Base-by-base conservation (phyloP, 1,140 invertebrate genomes). In the Tetraneura akinire region DNA sequence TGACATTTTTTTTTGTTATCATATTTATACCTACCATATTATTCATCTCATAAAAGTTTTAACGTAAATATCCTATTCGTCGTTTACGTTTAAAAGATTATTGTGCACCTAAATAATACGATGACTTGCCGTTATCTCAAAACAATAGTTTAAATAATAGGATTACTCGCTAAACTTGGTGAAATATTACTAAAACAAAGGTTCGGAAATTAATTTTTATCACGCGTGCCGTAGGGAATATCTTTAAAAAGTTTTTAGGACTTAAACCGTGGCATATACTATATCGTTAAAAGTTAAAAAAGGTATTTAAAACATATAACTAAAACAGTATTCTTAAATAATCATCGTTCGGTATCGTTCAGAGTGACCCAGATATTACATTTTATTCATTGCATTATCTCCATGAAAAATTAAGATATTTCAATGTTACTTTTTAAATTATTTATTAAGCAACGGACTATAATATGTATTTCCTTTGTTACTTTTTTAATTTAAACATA, bases 221-320 rank as follows among this genome's bases (percentile, higher is more conserved):
- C 51, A n/a, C 51, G 51, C 51, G 51, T 53, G n/a, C 14, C 18
- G 2, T 3, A 14, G 16, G 51, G 16, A n/a, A 53, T 53, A 53
- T 53, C n/a, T 29, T 66, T 42, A 66, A 21, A 5, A 66, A 42
- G 37, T 66, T 42, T 76, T 76, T 21, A 6, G n/a, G 26, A 8
- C 29, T 57, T 73, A 76, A 81, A 45, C 81, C 51, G 51, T n/a
- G 51, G 45, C 13, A 47, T 47, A 47, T n/a, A 14, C 32, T 37
- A 37, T 8, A 37, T 53, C n/a, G 16, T 53, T n/a, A 53, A 53
- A 53, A 53, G 18, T 53, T 53, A n/a, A n/a, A 53, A n/a, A 53
- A n/a, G 2, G 51, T 10, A 1, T 14, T 47, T 10, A 4, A 47
- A n/a, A 53, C 14, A n/a, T 4, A 53, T 2, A 53, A 53, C 16